Evolutionary conservation across 2,888 invertebrate genomes (phyloP), one percentile per base, ranked within the genome.

Genomic region (Neoaliturus tenellus): DNA sequence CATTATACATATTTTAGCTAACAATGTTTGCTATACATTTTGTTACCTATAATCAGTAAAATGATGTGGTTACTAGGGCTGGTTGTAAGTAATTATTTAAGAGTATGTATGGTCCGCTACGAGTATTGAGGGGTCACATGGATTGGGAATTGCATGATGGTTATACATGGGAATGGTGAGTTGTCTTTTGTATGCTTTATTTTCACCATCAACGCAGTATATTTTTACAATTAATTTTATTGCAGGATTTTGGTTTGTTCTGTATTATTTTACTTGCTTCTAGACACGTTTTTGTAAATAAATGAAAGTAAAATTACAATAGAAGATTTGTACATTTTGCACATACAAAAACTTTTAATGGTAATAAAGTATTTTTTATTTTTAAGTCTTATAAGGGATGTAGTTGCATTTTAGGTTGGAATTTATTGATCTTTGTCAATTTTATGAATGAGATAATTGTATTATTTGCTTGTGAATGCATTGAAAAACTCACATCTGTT

Each of bases 241-340:
- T 69, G 14, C 69, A 69, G 69, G 69, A 69, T 39, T 39, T n/a
- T 69, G 35, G 69, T 69, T 33, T 69, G 69, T 69, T 69, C 69
- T 69, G 69, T 10, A n/a, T n/a, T 31, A 14, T 28, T 33, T 33
- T 28, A 20, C 8, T 39, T n/a, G 69, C 35, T 69, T 39, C 39
- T 69, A 69, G 33, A 62, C 2, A 25, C 23, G 33, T 31, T 67
- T 62, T 28, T 67, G 31, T 23, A 67, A 67, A 31, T 69, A 0
- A 28, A 8, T 62, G 25, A 6, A 23, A 25, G 5, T 28, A 8
- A 62, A 17, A 28, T 62, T 28, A 31, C 14, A 62, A 28, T 39
- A 39, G 39, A n/a, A n/a, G n/a, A 20, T n/a, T 39, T 69, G 39
- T 69, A 69, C 39, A 39, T 69, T 69, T 69, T 69, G 69, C 69